Conservation (phyloP, 1,140 invertebrate genomes). For the Bombus terrestris region DNA sequence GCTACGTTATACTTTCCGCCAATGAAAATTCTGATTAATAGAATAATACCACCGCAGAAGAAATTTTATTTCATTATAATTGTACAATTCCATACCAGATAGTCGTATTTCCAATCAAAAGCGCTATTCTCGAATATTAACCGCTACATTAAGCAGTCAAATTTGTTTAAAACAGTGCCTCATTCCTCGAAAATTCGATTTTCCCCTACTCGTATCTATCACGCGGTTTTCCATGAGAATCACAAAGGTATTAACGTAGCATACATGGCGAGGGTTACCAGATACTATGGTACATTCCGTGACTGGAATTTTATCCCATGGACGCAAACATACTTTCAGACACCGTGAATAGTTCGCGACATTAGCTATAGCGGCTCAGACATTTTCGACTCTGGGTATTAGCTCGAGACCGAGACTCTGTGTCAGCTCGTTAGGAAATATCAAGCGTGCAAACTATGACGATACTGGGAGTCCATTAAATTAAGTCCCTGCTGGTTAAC, state of each 20-base stretch:
- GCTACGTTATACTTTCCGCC: background rate
- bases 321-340: background rate
- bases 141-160: background rate
- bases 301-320: background rate
- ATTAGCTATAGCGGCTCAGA: background rate
- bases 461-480: constrained; percentile 35
- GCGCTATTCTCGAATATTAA: background rate
- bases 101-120: background rate
- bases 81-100: background rate
- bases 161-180: background rate
- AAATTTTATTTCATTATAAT: background rate
- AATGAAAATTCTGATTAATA: background rate
- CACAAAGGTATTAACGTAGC: background rate
- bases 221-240: background rate
- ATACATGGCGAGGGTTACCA: background rate
- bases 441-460: constrained; percentile 40
- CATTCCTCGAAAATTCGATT: background rate
- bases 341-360: background rate
- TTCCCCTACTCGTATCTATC: no score
- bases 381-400: background rate
- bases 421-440: constrained; percentile 52
- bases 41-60: background rate
- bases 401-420: background rate
- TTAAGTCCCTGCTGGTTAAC: constrained; percentile 36
- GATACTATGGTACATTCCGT: no score